Base-by-base conservation (phyloP, 1,140 invertebrate genomes). In the Drosophila lini region DNA sequence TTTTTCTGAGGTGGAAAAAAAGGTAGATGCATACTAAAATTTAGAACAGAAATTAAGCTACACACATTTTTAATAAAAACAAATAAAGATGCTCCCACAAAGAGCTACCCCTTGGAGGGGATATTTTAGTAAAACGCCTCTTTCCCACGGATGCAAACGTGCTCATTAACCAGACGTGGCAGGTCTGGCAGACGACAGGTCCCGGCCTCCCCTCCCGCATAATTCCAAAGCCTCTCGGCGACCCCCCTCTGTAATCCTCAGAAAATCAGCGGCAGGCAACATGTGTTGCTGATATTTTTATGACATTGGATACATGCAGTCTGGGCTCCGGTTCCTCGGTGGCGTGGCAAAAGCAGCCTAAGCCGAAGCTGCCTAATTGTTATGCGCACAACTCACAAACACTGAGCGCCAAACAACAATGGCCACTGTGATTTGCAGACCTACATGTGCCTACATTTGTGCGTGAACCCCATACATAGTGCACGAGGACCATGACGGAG, bases 281-380 rank as follows among this genome's bases (percentile, higher is more conserved):
- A 86, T 62, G 75, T 88, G 84, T 81, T 76, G 16, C 58, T 88
- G 84, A 88, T 86, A 82, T 88, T 82, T 78, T 77, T 45, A 65
- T 70, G 71, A 73, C 83, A 86, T 83, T 70, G 77, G 81, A 80
- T 69, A 77, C 77, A 74, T 83, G 70, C 58, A 70, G 60, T 60
- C 76, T 61, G 65, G 53, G 31, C 59, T 50, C 67, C 68, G 45
- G 56, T 34, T 32, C 31, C 50, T 47, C 62, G 56, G 42, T 60
- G 42, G 65, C 64, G 64, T 32, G 31, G 48, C 31, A 52, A 52
- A 57, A 59, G 48, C 68, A 65, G 55, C 64, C 83, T 79, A 88
- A 82, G 59, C 61, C 83, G 73, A 82, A 77, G 76, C 84, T 78
- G 84, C 69, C 84, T 88, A 88, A 88, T 88, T 88, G 80, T 89